Evolutionary conservation across 2,888 invertebrate genomes (phyloP).

Genomic region (Gasteruption jaculator): DNA sequence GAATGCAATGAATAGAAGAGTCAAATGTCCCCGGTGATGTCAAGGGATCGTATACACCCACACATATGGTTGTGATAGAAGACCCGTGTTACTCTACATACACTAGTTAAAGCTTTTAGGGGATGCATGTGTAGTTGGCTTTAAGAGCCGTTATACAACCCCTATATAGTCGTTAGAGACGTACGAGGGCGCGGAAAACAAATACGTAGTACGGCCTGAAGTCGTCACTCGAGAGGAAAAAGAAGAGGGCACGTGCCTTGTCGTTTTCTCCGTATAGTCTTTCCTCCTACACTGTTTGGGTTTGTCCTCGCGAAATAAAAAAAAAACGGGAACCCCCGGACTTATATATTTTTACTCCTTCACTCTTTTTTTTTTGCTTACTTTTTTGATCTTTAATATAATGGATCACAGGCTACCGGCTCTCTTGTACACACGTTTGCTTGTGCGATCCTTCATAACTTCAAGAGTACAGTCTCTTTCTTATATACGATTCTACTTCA

Average conservation of each 20-base stretch:
- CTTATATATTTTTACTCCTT: slow-evolving; percentile 24
- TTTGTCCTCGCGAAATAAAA: slow-evolving; percentile 23
- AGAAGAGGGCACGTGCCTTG: slow-evolving; percentile 18
- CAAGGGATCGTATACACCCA: slow-evolving; percentile 8
- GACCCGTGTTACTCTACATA: slow-evolving; percentile 1
- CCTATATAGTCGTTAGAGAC: slow-evolving; percentile 23
- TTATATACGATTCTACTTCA: too few species aligned
- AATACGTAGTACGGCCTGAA: too few species aligned
- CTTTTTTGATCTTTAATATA: slow-evolving; percentile 38
- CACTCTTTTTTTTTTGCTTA: slow-evolving; percentile 10
- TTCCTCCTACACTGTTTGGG: too few species aligned
- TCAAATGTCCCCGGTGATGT: slow-evolving; percentile 39
- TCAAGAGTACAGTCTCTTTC: too few species aligned
- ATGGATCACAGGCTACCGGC: slow-evolving; percentile 32
- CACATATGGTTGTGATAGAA: too few species aligned
- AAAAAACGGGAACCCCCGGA: too few species aligned
- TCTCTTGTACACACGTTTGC: too few species aligned
- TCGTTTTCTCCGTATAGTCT: slow-evolving; percentile 25
- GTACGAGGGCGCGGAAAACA: slow-evolving; percentile 32
- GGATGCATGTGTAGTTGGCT: slow-evolving; percentile 28
- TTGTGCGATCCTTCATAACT: too few species aligned
- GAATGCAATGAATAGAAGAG: slow-evolving; percentile 46
- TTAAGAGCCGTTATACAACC: slow-evolving; percentile 31
- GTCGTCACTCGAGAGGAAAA: too few species aligned
- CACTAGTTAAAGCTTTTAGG: too few species aligned